Conservation (phyloP, 2,113 vertebrate species). For the Pholis gunnellus region DNA sequence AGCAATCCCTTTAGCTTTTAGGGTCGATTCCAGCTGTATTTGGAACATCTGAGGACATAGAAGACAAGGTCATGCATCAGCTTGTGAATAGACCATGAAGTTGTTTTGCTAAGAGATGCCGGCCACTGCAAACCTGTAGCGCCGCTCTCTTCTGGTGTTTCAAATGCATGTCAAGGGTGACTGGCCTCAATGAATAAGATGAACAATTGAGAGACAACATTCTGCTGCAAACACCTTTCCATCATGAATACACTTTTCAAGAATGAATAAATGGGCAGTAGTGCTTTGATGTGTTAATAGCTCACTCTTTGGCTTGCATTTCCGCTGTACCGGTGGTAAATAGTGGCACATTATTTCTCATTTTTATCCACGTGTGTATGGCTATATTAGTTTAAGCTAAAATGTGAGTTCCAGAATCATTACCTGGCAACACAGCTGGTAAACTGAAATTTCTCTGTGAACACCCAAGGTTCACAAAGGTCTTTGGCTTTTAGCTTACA, state of each 20-base stretch:
- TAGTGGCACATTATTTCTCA: not conserved
- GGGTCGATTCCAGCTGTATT: slow-evolving; percentile 63
- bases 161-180: slow-evolving; percentile 67
- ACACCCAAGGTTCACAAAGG: not conserved
- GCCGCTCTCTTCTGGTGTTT: slow-evolving; percentile 38
- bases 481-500: not conserved
- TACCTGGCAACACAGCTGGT: not conserved
- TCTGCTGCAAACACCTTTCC: slow-evolving; percentile 37
- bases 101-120: slow-evolving; percentile 68
- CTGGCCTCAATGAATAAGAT: slow-evolving; percentile 30
- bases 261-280: slow-evolving; percentile 10
- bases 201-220: slow-evolving; percentile 17
- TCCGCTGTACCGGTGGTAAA: accelerated
- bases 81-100: slow-evolving; percentile 62
- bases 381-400: not conserved
- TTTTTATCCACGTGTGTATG: not conserved
- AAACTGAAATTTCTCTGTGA: not conserved
- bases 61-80: slow-evolving; percentile 64
- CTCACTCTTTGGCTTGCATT: not conserved
- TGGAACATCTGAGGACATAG: slow-evolving; percentile 53
- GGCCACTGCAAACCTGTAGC: slow-evolving; percentile 46
- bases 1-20: slow-evolving; percentile 64
- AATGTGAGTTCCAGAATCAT: not conserved
- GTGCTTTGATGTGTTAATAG: not conserved
- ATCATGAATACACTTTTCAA: slow-evolving; percentile 30